Evolutionary conservation across 2,888 invertebrate genomes (phyloP).

Genomic region (Pseudococcus viburni): DNA sequence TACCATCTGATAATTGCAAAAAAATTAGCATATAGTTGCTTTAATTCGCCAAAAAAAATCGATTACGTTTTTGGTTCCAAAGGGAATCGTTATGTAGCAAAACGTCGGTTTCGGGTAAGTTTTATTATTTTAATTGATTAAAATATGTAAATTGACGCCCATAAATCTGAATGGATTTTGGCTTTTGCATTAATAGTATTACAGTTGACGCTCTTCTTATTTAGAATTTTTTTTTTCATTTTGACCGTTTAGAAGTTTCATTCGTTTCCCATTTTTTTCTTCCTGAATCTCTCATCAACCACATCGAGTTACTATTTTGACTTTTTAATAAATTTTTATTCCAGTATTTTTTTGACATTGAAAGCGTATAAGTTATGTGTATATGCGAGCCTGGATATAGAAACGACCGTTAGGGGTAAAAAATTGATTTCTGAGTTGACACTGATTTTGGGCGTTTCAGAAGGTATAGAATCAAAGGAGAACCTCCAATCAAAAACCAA

Average conservation of each 20-base stretch:
- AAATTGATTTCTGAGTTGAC: too few species aligned
- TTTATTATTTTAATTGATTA: constrained; percentile 37
- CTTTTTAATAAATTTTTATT: too few species aligned
- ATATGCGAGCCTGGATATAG: too few species aligned
- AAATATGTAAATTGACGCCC: constrained; percentile 39
- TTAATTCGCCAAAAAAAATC: background rate
- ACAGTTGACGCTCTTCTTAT: background rate
- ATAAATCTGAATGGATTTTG: constrained; percentile 23
- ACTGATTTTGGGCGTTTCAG: too few species aligned
- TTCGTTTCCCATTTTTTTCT: background rate
- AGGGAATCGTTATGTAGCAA: background rate
- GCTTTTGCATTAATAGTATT: background rate
- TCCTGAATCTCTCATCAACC: too few species aligned
- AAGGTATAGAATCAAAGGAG: too few species aligned
- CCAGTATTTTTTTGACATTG: too few species aligned
- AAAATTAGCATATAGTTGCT: background rate
- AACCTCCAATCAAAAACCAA: too few species aligned
- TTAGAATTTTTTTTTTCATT: background rate
- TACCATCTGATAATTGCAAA: too few species aligned
- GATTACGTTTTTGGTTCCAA: background rate
- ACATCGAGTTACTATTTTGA: too few species aligned
- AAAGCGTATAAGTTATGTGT: too few species aligned
- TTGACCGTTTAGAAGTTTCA: background rate
- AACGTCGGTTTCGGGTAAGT: background rate
- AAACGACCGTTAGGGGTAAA: too few species aligned